A percentile compares a stretch with the other conserved stretches of the same genome.
These are phyloP conservation scores for Pocillopora meandrina DNA, from an alignment of 92 coral and sea anemone genomes.

Conservation along the genomic window DNA sequence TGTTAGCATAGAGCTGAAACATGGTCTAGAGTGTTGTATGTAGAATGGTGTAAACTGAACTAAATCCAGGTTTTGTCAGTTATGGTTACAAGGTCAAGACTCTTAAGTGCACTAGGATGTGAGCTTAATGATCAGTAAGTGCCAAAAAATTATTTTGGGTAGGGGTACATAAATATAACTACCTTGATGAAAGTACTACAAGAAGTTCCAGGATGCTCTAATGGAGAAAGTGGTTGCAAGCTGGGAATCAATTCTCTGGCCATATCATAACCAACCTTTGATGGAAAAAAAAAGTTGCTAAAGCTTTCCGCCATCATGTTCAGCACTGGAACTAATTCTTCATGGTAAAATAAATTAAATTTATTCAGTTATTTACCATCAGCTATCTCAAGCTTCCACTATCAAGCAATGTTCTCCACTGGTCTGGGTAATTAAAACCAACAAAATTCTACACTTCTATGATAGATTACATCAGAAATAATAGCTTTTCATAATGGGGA, in stretches of 20 bases:
- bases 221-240: constrained; percentile 44
- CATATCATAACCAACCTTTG: constrained; percentile 45
- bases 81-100: not conserved
- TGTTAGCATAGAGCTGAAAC: not conserved
- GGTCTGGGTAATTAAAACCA: too few species aligned
- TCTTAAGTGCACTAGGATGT: not conserved
- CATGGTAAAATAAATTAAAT: not conserved
- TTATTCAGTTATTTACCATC: too few species aligned
- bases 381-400: too few species aligned
- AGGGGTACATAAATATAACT: not conserved
- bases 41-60: too few species aligned
- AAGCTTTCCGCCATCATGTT: not conserved
- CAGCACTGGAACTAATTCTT: not conserved
- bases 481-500: too few species aligned
- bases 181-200: constrained; percentile 66
- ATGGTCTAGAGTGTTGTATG: not conserved
- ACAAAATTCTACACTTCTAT: too few species aligned
- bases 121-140: not conserved
- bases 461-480: too few species aligned
- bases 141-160: not conserved
- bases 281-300: not conserved
- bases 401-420: too few species aligned
- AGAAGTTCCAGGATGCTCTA: constrained; percentile 59
- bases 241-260: constrained; percentile 54
- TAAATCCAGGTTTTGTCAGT: not conserved